Base-by-base conservation (phyloP, 1,140 invertebrate genomes). In the Dufourea novaeangliae region DNA sequence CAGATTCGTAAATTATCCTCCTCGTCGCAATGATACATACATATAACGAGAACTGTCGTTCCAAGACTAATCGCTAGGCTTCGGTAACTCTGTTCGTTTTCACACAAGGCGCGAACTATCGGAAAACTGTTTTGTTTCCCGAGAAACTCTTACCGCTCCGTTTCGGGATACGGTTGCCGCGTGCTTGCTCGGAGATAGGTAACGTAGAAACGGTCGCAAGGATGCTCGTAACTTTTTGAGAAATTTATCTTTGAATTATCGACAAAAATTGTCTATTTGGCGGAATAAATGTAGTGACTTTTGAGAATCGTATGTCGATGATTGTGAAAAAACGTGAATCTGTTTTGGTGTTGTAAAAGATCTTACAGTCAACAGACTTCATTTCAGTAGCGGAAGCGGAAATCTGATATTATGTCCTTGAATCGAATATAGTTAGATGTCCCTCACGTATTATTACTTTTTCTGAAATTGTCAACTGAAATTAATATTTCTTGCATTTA, bases 111-210 rank as follows among this genome's bases (percentile, higher is more conserved):
- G 39, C n/a, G 22, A 84, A 80, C 78, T 80, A 84, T 84, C 68
- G 83, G 54, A 29, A 80, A 84, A 84, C 69, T 78, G 78, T 84
- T 84, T 84, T 73, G 82, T 80, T 83, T 73, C 54, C 37, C 12
- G 32, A 25, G 41, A 41, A 75, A 83, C 73, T 79, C 56, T 56
- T 80, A 66, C 22, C 4, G 34, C 37, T 57, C 44, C 71, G 52
- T 52, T 50, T 63, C 70, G 70, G 37, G 57, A 73, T 83, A 25
- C 62, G 61, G 66, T 72, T 41, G 66, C 62, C 77, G 62, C 62
- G 63, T 71, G 11, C 75, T 70, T 62, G 63, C 8, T 50, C 78
- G 37, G 50, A 66, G 68, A 80, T 64, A 83, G 68, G 52, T 54
- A 66, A 76, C 37, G 57, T 64, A 64, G 59, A 62, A 57, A 39